Base-by-base conservation (phyloP, 2,113 vertebrate species). In the Zosterops borbonicus region DNA sequence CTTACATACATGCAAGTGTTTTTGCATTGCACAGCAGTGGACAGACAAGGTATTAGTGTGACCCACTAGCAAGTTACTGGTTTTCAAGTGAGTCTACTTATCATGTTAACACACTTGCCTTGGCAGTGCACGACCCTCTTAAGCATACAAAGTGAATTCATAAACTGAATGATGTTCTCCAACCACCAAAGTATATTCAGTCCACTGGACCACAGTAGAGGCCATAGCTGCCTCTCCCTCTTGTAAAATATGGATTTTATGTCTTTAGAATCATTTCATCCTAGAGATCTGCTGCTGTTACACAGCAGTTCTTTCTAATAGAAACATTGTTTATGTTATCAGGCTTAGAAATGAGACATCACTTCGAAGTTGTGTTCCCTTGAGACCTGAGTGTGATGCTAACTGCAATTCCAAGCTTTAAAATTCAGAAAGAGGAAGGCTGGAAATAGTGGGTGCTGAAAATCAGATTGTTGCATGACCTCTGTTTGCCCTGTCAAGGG, bases 381-480 rank as follows among this genome's bases (percentile, higher is more conserved):
- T 69, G 71, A 62, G 71, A 83, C 25, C 0, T 0, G 8, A 74
- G n/a, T 39, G 50, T 67, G 39, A 86, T 81, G 17, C 24, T 73
- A 39, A 73, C 74, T 87, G 14, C 37, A 83, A 4, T 24, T 63
- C 59, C 29, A 81, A 74, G 59, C 64, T 93, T 88, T 90, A 70
- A 86, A 77, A 95, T 92, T 83, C 59, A 86, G 60, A 83, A 88
- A 28, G 33, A 20, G 35, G 50, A 83, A 74, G 68, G 11, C 35
- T 93, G 56, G 59, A 80, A 93, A 69, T 28, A 86, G 67, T 67
- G 95, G 68, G 52, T 73, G 33, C 86, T 89, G 95, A 94, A 93
- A 95, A 92, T 86, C 86, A 74, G 76, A 86, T 92, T 96, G 90
- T 89, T 93, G 68, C 52, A 13, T 90, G 96, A 96, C 94, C 96